Evolutionary conservation across 2,113 vertebrate species (phyloP).

Genomic region (Pitta sordida): DNA sequence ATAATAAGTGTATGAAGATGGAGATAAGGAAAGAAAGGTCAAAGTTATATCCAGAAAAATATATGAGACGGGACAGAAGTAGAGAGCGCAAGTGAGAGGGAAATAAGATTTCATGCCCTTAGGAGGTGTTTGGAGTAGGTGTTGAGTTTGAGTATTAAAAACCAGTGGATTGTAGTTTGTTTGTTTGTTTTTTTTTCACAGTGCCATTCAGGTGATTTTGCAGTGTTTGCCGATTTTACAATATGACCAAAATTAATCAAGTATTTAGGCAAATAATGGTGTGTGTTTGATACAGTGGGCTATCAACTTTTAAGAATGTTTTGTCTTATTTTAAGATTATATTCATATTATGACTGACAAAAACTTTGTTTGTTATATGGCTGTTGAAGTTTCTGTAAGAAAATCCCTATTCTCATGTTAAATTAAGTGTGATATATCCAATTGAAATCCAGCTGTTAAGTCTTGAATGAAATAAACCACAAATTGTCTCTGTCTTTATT

Average conservation of each 20-base stretch:
- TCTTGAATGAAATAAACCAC: not conserved
- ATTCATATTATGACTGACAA: not conserved
- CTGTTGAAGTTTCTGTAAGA: not conserved
- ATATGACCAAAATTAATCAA: not conserved
- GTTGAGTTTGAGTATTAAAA: not conserved
- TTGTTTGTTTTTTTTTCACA: not conserved
- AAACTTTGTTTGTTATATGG: not conserved
- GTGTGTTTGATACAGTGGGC: not conserved
- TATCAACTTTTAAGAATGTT: not conserved
- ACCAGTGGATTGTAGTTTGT: not conserved
- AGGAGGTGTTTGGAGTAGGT: not conserved
- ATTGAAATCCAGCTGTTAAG: not conserved
- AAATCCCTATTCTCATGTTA: not conserved
- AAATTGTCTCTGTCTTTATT: not conserved
- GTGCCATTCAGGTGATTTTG: not conserved
- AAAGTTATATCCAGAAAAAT: not conserved
- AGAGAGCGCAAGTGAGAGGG: not conserved
- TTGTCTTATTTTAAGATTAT: not conserved
- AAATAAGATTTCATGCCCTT: not conserved
- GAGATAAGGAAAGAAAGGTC: not conserved
- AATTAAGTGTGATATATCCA: not conserved
- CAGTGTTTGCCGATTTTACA: not conserved
- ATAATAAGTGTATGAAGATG: not conserved
- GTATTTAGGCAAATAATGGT: not conserved
- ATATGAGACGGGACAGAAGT: not conserved